A percentile compares a stretch with the other conserved stretches of the same genome.
These are phyloP conservation scores for Megalurothrips usitatus DNA, from an alignment of 2,888 invertebrate genomes.

Conservation along the genomic window DNA sequence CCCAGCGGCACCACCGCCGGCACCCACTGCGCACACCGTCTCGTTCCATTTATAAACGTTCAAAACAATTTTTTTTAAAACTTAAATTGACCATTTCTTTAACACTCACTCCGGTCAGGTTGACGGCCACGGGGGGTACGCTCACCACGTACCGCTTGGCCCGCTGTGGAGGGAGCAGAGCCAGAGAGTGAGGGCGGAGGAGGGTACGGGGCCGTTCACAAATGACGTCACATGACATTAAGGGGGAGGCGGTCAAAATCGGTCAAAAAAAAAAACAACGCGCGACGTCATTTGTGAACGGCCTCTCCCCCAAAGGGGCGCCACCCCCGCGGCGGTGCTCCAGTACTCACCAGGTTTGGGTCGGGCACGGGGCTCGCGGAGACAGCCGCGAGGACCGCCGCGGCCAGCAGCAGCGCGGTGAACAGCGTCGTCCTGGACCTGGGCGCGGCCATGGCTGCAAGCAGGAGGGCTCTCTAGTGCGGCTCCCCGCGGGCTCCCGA, in stretches of 20 bases:
- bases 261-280: too few relatives aligned
- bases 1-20: background rate
- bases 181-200: background rate
- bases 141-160: background rate
- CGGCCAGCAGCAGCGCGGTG: background rate
- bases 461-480: too few relatives aligned
- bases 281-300: too few relatives aligned
- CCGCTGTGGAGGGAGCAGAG: background rate
- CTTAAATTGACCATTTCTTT: background rate
- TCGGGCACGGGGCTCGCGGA: constrained; percentile 8
- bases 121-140: background rate
- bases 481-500: too few relatives aligned
- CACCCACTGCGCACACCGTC: background rate
- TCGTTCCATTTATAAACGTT: too few relatives aligned
- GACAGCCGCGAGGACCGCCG: background rate
- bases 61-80: background rate
- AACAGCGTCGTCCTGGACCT: background rate
- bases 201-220: too few relatives aligned
- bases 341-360: background rate
- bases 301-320: too few relatives aligned
- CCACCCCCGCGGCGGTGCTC: background rate
- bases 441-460: too few relatives aligned
- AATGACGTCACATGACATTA: too few relatives aligned
- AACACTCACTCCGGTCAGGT: constrained; percentile 1
- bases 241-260: too few relatives aligned